Evolutionary conservation across 2,113 vertebrate genomes (phyloP).

Genomic region (Caloenas nicobarica): DNA sequence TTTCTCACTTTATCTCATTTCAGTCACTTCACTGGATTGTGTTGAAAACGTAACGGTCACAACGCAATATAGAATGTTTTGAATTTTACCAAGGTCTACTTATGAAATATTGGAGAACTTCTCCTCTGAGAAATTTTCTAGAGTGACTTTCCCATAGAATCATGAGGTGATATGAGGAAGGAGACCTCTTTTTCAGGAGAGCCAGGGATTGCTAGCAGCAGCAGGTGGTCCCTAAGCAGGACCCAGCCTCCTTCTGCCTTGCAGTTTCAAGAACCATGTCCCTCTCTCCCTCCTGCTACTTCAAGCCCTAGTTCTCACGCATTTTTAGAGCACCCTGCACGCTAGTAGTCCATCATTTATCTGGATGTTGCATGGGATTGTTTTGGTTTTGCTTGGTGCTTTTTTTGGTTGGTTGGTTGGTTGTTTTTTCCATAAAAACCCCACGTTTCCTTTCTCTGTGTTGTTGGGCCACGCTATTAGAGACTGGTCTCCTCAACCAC

Average conservation of each 20-base stretch:
- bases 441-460: not conserved
- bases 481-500: not conserved
- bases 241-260: not conserved
- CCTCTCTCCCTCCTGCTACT: not conserved
- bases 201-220: not conserved
- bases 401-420: not conserved
- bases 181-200: not conserved
- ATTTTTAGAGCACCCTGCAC: not conserved
- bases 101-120: not conserved
- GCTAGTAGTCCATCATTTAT: not conserved
- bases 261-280: not conserved
- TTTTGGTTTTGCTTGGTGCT: no score
- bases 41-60: rapidly evolving
- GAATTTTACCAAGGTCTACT: not conserved
- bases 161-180: not conserved
- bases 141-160: not conserved
- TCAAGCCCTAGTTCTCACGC: not conserved
- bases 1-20: not conserved
- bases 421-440: not conserved
- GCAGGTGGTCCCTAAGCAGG: not conserved
- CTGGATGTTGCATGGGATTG: not conserved
- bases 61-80: not conserved
- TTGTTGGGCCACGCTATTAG: not conserved
- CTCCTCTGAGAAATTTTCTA: not conserved
- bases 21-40: not conserved